Evolutionary conservation across 2,797 vertebrate species (phyloP).

Genomic region (Heterohyrax brucei): DNA sequence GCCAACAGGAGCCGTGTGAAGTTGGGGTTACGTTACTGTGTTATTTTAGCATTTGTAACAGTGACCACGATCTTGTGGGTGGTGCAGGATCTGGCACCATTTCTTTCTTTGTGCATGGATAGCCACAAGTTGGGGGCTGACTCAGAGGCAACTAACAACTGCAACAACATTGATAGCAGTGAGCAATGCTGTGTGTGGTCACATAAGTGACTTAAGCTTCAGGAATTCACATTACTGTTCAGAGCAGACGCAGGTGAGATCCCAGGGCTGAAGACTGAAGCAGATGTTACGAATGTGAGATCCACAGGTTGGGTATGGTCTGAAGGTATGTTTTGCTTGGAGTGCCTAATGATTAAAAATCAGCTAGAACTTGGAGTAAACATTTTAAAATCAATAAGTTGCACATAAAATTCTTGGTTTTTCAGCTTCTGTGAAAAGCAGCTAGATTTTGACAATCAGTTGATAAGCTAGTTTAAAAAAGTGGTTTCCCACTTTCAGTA

Average conservation of each 20-base stretch:
- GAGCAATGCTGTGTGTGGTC: not conserved
- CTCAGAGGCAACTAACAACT: not conserved
- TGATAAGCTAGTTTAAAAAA: not conserved
- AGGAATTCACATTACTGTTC: not conserved
- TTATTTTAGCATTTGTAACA: not conserved
- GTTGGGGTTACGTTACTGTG: not conserved
- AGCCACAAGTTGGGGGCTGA: not conserved
- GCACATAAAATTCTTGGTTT: not conserved
- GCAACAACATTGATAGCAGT: not conserved
- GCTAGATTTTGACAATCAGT: not conserved
- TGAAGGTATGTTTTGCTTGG: not conserved
- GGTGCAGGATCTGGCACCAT: not conserved
- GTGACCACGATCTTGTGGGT: not conserved
- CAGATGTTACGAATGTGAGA: not conserved
- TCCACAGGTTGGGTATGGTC: not conserved
- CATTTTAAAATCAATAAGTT: constrained; percentile 26
- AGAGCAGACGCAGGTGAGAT: not conserved
- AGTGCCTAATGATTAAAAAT: not conserved
- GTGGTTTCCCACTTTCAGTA: not conserved
- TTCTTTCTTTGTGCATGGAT: not conserved
- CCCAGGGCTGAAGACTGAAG: not conserved
- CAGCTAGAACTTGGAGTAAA: not conserved
- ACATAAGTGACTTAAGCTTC: not conserved
- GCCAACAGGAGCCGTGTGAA: not conserved
- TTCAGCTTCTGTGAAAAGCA: constrained; percentile 37